phyloP scores from a whole-genome alignment of 2,797 vertebrate species.

The Sebastes diploproa region DNA sequence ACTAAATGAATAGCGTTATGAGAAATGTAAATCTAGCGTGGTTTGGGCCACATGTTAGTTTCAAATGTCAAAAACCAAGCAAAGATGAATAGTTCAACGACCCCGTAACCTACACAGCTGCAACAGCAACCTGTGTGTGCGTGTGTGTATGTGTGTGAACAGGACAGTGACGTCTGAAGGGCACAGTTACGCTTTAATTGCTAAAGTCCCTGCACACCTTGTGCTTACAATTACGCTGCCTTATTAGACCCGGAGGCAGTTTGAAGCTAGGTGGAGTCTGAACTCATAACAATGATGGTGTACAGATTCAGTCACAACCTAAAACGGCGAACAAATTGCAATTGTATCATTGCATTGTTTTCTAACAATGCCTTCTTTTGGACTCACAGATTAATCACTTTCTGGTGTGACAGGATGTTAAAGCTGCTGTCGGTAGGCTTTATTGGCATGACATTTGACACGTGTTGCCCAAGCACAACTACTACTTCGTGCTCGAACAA shows the following conservation, averaged over 20 bases:
- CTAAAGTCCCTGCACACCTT: background rate
- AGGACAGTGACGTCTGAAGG: background rate
- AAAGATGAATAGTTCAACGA: background rate
- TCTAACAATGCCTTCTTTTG: background rate
- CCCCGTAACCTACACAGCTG: background rate
- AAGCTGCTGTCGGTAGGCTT: too few relatives aligned
- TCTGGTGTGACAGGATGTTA: background rate
- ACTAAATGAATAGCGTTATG: background rate
- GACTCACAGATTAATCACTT: background rate
- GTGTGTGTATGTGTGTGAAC: background rate
- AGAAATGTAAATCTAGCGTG: slow-evolving; percentile 9
- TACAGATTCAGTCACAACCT: background rate
- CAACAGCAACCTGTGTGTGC: background rate
- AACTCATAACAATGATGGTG: background rate
- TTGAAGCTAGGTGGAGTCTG: background rate
- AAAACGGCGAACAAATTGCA: background rate
- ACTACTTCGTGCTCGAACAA: too few relatives aligned
- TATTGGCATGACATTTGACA: too few relatives aligned
- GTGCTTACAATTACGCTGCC: background rate
- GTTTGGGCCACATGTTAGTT: slow-evolving; percentile 4
- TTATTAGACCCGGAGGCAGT: background rate
- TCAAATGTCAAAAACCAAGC: slow-evolving; percentile 6
- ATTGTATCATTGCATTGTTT: background rate
- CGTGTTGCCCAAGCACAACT: too few relatives aligned
- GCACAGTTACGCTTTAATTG: background rate